Evolutionary conservation across 2,113 vertebrate species (phyloP).

Genomic region (Tyrannus savana): DNA sequence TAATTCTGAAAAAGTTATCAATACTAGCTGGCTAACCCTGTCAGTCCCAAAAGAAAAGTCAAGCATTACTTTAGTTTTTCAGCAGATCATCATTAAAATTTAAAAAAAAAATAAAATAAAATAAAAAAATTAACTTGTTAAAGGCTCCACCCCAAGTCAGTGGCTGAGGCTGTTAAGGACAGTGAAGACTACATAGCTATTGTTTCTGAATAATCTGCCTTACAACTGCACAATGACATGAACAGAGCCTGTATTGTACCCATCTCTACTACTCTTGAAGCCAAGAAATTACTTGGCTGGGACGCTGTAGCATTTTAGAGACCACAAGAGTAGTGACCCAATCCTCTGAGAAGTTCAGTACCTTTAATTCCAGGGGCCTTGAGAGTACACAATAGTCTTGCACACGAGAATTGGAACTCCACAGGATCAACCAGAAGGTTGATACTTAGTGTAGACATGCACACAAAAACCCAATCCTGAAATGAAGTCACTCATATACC

Average conservation of each 20-base stretch:
- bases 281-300: neutral
- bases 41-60: neutral
- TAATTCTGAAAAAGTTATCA: neutral
- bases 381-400: neutral
- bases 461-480: neutral
- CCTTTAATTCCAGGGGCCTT: neutral
- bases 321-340: neutral
- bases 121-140: neutral
- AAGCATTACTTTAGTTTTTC: neutral
- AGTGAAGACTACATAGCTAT: neutral
- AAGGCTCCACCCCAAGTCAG: neutral
- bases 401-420: neutral
- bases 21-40: neutral
- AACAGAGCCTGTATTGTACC: neutral
- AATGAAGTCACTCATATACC: neutral
- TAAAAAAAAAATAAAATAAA: too few relatives aligned
- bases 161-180: neutral
- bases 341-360: neutral
- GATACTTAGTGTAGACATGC: neutral
- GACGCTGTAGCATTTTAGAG: neutral
- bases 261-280: neutral
- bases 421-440: neutral
- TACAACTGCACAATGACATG: neutral
- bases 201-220: neutral
- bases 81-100: neutral